Percentiles rank a stretch among this genome's conserved stretches.
phyloP scores from a whole-genome alignment of 2,888 invertebrate species.

The Alloplasta piceator region DNA sequence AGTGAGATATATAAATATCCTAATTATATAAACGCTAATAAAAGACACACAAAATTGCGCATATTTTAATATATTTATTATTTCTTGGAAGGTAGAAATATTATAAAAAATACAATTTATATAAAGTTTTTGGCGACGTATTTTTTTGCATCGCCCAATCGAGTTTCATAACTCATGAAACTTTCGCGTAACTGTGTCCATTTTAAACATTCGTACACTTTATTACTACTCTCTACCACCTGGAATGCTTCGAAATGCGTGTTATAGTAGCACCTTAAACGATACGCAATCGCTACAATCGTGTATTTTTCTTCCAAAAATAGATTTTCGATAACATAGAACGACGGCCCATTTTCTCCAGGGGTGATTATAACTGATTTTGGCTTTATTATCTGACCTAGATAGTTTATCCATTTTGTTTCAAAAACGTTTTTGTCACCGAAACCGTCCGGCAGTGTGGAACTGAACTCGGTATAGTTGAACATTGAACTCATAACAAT shows the following conservation, averaged over 20 bases:
- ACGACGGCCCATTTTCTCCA: conserved; percentile 1
- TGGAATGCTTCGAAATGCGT: conserved; percentile 3
- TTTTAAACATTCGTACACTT: background rate
- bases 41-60: too few relatives aligned
- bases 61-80: too few relatives aligned
- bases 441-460: conserved; percentile 15
- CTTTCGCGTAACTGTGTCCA: background rate
- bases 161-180: conserved; percentile 1
- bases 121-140: conserved; percentile 21
- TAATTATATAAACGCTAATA: too few relatives aligned
- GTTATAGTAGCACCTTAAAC: conserved; percentile 15
- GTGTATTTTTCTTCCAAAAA: conserved; percentile 20
- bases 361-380: conserved; percentile 7
- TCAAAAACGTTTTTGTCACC: background rate
- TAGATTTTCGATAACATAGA: conserved; percentile 21
- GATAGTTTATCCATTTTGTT: conserved; percentile 10
- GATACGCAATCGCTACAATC: conserved; percentile 1
- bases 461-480: conserved; percentile 13
- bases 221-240: background rate
- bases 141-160: conserved; percentile 27
- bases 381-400: conserved; percentile 2
- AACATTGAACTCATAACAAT: conserved; percentile 1
- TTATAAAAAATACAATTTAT: too few relatives aligned
- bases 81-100: too few relatives aligned
- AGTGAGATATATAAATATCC: too few relatives aligned